These are phyloP conservation scores for Dasyurus viverrinus DNA, from an alignment of 2,113 vertebrate genomes.

Conservation along the genomic window DNA sequence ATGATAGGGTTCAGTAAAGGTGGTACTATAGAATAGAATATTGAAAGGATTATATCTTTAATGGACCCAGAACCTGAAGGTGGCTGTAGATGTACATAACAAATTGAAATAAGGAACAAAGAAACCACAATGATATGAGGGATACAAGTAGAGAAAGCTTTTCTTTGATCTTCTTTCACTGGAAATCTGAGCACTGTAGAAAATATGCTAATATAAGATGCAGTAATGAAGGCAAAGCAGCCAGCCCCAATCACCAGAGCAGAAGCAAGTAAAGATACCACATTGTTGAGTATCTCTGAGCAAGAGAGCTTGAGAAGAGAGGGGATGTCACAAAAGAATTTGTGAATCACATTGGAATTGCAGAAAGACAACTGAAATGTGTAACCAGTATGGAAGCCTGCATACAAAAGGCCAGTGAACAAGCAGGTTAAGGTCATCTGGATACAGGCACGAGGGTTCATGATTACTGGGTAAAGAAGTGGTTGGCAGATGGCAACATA, in stretches of 20 bases:
- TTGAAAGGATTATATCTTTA: neutral
- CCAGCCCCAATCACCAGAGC: neutral
- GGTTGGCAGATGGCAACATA: slow-evolving; percentile 31
- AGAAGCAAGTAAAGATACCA: neutral
- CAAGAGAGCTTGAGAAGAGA: neutral
- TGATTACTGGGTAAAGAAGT: neutral
- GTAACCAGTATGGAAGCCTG: neutral
- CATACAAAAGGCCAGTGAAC: neutral
- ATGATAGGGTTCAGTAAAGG: slow-evolving; percentile 43
- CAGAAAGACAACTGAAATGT: slow-evolving; percentile 15
- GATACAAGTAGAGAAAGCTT: neutral
- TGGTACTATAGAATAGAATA: neutral
- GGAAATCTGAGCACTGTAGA: slow-evolving; percentile 19
- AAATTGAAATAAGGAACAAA: neutral
- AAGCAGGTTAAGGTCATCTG: neutral
- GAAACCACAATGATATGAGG: neutral
- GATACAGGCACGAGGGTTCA: neutral
- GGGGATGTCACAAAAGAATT: slow-evolving; percentile 49
- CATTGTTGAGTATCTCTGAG: neutral
- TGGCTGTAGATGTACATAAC: neutral
- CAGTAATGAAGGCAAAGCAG: slow-evolving; percentile 27
- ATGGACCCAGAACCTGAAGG: neutral
- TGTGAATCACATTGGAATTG: neutral
- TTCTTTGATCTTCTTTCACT: neutral
- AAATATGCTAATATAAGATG: slow-evolving; percentile 30